phyloP scores from a whole-genome alignment of 2,888 invertebrate species.

The Athripsodes cinereus region DNA sequence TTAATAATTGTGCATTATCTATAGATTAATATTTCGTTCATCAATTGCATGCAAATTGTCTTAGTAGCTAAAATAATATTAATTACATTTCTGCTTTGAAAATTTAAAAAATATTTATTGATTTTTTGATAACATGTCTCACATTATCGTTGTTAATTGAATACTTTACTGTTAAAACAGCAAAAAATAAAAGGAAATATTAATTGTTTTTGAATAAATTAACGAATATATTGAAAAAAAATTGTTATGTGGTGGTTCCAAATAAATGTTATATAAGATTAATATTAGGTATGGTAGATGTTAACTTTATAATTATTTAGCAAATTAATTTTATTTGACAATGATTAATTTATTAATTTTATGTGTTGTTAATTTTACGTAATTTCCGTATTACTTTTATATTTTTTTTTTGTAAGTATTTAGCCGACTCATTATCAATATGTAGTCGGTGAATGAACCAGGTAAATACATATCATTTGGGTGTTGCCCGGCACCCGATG shows the following conservation, averaged over 20 bases:
- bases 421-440: not conserved
- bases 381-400: not conserved
- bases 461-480: not conserved
- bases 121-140: not conserved
- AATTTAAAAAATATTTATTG: not conserved
- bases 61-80: not conserved
- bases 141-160: not conserved
- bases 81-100: not conserved
- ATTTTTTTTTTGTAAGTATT: not conserved
- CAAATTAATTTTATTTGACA: not conserved
- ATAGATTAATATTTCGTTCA: too few relatives aligned
- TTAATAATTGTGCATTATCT: not conserved
- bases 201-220: not conserved
- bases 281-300: not conserved
- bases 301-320: not conserved
- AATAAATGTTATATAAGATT: not conserved
- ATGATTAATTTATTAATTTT: too few relatives aligned
- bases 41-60: slow-evolving; percentile 1
- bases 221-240: not conserved
- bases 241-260: not conserved
- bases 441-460: not conserved
- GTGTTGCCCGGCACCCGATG: not conserved
- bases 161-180: not conserved
- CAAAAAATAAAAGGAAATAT: not conserved
- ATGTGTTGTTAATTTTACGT: too few relatives aligned